Conservation (phyloP, 2,113 vertebrate genomes). For the Orcinus orca region DNA sequence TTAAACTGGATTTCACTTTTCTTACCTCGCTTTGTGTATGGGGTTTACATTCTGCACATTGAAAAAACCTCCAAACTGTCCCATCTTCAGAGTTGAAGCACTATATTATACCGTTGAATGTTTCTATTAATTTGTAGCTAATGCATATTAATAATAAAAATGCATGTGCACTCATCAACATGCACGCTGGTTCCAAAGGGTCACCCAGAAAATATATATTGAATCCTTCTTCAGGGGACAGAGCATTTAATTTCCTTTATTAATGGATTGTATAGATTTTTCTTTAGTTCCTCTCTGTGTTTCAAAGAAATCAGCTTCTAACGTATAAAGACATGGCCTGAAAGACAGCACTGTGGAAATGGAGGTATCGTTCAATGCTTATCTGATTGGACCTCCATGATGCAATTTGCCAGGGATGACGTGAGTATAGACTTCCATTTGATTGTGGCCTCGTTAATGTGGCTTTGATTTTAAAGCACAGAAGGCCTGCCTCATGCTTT, state of each 20-base stretch:
- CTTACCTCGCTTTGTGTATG: background rate
- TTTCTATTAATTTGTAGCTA: background rate
- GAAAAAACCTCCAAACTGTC: background rate
- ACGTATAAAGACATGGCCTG: background rate
- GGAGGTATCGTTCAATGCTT: background rate
- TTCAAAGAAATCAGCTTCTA: background rate
- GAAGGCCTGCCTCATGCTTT: background rate
- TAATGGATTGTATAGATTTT: background rate
- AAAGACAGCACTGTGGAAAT: background rate
- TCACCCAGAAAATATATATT: background rate
- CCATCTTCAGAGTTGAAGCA: background rate
- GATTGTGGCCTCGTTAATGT: accelerated
- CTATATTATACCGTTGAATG: accelerated
- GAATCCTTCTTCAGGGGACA: background rate
- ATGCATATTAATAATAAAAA: background rate
- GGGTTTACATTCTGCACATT: background rate
- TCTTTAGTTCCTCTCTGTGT: background rate
- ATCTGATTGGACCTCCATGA: background rate
- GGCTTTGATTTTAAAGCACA: background rate
- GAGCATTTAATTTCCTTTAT: background rate
- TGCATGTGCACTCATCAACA: accelerated
- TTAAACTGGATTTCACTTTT: background rate
- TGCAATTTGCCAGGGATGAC: accelerated
- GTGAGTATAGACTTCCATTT: accelerated
- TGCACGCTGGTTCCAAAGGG: accelerated